Evolutionary conservation across 2,797 vertebrate genomes (phyloP), one percentile per base, ranked within the genome.

Genomic region (Falco biarmicus): DNA sequence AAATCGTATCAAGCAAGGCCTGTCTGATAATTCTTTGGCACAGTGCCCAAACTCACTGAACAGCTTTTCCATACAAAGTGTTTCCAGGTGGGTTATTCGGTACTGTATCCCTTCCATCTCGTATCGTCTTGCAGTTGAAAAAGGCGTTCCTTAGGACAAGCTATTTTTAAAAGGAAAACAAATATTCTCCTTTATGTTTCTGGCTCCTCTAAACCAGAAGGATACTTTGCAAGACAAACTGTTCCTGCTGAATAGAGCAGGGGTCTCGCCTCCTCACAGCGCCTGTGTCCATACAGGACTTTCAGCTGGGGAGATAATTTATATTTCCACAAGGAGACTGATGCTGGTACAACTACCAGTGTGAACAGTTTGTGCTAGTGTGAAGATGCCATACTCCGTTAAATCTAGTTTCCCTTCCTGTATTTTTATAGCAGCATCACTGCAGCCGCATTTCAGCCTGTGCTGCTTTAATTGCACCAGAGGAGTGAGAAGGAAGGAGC

Each of bases 31-130:
- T 96, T 95, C 78, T 88, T 92, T 96, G 96, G 96, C 96, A 91
- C 51, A 78, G 43, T 91, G 91, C 89, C 84, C 75, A 75, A 93
- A 92, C n/a, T 89, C 2, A 4, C 53, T 83, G 48, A 87, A 65
- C 78, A 78, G 79, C 61, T 93, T 94, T 96, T 96, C 82, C 89
- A 78, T n/a, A 91, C 87, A 89, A 91, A 97, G 68, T 96, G 51
- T 88, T 96, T 96, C 96, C 96, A 97, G 95, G 96, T 97, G 96
- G 87, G 69, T 84, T 96, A 86, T 92, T 97, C 89, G 84, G 84
- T 83, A 50, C 87, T 81, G 47, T 87, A 89, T 94, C 78, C 75
- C 57, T 83, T 94, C 89, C 76, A 87, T 92, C 68, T 61, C 83
- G 29, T 91, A 93, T 77, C 81, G 47, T 91, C 75, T 65, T n/a